phyloP scores from a whole-genome alignment of 2,888 invertebrate genomes.

The Andrena dorsata region DNA sequence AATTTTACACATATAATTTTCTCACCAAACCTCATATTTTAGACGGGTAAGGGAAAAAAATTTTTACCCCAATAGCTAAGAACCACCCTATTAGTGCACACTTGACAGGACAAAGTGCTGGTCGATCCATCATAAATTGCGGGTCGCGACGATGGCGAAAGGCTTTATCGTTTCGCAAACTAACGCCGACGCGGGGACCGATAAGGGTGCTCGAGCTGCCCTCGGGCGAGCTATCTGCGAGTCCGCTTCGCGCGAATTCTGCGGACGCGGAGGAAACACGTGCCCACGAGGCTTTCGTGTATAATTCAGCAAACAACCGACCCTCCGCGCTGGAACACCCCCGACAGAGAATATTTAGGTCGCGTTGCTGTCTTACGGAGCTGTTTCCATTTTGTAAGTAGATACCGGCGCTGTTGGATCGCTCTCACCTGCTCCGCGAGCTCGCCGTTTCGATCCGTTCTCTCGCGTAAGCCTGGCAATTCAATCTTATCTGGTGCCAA shows the following conservation, averaged over 20 bases:
- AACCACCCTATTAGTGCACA: too few species aligned
- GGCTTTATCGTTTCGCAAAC: conserved; percentile 23
- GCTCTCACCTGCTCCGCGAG: too few species aligned
- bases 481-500: too few species aligned
- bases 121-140: background rate
- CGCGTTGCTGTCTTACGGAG: too few species aligned
- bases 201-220: conserved; percentile 18
- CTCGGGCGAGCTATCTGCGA: too few species aligned
- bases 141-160: background rate
- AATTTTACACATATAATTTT: too few species aligned
- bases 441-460: too few species aligned
- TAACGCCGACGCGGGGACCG: conserved; percentile 7
- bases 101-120: background rate
- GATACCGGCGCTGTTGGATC: background rate
- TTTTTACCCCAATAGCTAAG: too few species aligned
- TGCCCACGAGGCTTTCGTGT: background rate
- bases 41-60: too few species aligned
- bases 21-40: too few species aligned
- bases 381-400: background rate
- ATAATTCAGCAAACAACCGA: conserved; percentile 4
- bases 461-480: too few species aligned
- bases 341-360: too few species aligned
- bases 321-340: background rate
- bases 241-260: background rate
- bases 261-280: conserved; percentile 21